Base-by-base conservation (phyloP, 1,140 invertebrate species). In the Drosophila lini region DNA sequence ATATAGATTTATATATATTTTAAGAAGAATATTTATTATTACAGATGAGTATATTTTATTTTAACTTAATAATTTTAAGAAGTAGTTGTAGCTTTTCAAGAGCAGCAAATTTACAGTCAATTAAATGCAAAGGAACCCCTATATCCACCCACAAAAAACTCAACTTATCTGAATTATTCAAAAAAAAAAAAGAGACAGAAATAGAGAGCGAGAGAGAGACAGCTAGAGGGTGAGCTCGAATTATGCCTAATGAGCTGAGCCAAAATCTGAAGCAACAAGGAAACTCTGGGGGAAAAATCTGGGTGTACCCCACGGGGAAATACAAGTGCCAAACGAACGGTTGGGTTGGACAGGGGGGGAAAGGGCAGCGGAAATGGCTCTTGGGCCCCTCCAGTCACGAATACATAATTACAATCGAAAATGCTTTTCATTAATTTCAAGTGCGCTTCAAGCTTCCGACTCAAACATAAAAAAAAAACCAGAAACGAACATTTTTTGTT, bases 341-440 rank as follows among this genome's bases (percentile, higher is more conserved):
- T 31, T n/a, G 34, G 15, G 5, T 15, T 28, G 10, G 10, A 19
- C 3, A 6, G 16, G 16, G 19, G 41, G 22, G 32, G 10, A 8
- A 19, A 11, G 13, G 19, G 9, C 16, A 45, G 76, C 52, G 52
- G 48, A 59, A 65, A 56, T 69, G 78, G 38, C 38, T 63, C 55
- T 60, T 60, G 64, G 64, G 65, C 60, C 77, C 76, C 76, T 81
- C 71, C 80, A 83, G 73, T 77, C 76, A 83, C 83, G 76, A 86
- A 86, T 88, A 85, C 82, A 85, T 88, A 86, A 86, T 88, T 88
- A 86, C 83, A 86, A 86, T 86, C 84, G 80, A 86, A 86, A 86
- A 88, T 88, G 83, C 77, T 86, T 83, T 86, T 89, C 83, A 88
- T 88, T 89, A 88, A 89, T 88, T 88, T 86, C 83, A 80, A 88